Base-by-base conservation (phyloP, 2,113 vertebrate genomes). In the Dendropsophus ebraccatus region DNA sequence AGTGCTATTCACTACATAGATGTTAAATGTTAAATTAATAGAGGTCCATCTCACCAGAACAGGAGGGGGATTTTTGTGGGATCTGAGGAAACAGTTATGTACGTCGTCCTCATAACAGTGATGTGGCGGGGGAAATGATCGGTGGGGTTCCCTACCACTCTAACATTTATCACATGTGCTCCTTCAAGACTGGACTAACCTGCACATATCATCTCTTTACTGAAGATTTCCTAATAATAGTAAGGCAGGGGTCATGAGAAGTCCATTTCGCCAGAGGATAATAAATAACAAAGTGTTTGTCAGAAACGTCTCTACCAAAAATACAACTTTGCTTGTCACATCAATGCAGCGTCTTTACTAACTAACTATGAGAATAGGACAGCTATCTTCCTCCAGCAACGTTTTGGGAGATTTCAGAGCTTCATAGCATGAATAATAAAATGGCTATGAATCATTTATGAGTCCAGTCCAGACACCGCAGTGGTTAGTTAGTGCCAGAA, bases 341-440 rank as follows among this genome's bases (percentile, higher is more conserved):
- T 56, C 19, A 54, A 77, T 56, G 75, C 30, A 11, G 32, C 17
- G 12, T 54, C 32, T 12, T 79, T 25, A 58, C 76, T 13, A 58
- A 56, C 75, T 11, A 56, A 56, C 30, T n/a, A 79, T 37, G 30
- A 25, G 41, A n/a, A 56, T 35, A 37, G 2, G 76, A 79, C 75
- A 78, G 50, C 49, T 56, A 21, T 58, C 17, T 37, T 78, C 50
- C 75, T 32, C 25, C 17, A 35, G 75, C 14, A 8, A 50, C 8
- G 75, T 78, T 78, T 56, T 37, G 50, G 52, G 32, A 79, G 13
- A 58, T 58, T 77, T 79, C 76, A 58, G 50, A 56, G 52, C 50
- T 80, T 17, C 0, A 25, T 4, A 21, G 67, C 16, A 21, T 45
- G 54, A 80, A 80, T 80, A 80, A 80, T 60, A 41, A 60, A 79